Evolutionary conservation across 1,140 invertebrate genomes (phyloP).

Genomic region (Lepeophtheirus salmonis): DNA sequence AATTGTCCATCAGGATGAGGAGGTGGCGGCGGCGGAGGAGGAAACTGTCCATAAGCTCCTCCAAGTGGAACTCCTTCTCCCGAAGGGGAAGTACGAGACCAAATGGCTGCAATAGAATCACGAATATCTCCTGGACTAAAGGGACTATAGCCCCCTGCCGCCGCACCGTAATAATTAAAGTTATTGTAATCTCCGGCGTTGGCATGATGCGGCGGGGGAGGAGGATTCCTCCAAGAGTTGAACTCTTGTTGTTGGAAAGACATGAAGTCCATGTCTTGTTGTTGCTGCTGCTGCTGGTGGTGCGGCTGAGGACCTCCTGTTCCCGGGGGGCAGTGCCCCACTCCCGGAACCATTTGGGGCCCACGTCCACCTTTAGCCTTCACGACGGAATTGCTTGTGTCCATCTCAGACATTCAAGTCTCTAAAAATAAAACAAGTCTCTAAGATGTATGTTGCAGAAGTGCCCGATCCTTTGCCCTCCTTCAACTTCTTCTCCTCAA

Average conservation of each 20-base stretch:
- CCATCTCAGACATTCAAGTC: neutral
- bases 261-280: neutral
- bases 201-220: neutral
- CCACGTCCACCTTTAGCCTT: neutral
- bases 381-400: neutral
- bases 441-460: too few relatives aligned
- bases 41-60: neutral
- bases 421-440: too few relatives aligned
- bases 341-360: neutral
- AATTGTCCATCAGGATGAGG: neutral
- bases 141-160: neutral
- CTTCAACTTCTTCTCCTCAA: too few relatives aligned
- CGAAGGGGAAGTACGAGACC: constrained; percentile 4
- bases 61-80: neutral
- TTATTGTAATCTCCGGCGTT: neutral
- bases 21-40: neutral
- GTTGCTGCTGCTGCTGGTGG: neutral
- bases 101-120: constrained; percentile 14
- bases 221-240: neutral
- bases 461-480: too few relatives aligned
- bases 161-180: constrained; percentile 5
- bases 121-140: constrained; percentile 11
- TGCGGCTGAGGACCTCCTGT: neutral
- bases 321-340: neutral
- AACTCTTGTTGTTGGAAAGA: too few relatives aligned